Base-by-base conservation (phyloP, 1,140 invertebrate genomes). In the Pissodes strobi region DNA sequence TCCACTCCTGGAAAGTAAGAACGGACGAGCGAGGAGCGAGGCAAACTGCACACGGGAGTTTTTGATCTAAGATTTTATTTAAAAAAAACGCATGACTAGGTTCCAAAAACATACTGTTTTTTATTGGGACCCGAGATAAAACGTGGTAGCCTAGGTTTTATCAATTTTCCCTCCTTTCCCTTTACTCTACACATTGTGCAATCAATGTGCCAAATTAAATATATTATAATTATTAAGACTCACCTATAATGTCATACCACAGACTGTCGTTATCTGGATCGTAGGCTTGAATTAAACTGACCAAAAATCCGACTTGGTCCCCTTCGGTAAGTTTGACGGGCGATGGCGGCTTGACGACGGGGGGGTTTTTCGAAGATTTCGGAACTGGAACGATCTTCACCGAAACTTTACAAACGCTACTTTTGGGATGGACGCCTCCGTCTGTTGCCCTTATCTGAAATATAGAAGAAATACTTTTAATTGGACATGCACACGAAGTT, bases 191-290 rank as follows among this genome's bases (percentile, higher is more conserved):
- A n/a, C n/a, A n/a, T n/a, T n/a, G n/a, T n/a, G n/a, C n/a, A n/a
- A n/a, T n/a, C n/a, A n/a, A n/a, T n/a, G n/a, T n/a, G n/a, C n/a
- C n/a, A n/a, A n/a, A n/a, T n/a, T n/a, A n/a, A n/a, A n/a, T n/a
- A n/a, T n/a, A n/a, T n/a, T 39, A 39, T 39, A 39, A 39, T 41
- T 37, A 30, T 39, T 55, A 38, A 23, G 49, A 84, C 88, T 84
- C 80, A 93, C 92, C 90, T 41, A 90, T 84, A 64, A 97, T 97
- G 70, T 92, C 88, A 76, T 91, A 97, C 90, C 92, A 97, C 37
- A 98, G 78, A 41, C 85, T 83, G 74, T 95, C 91, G 22, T 86
- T 86, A 72, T 97, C 94, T 45, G 86, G 83, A 80, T 97, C 94
- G 5, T 83, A 80, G 0, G 93, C 93, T 70, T 92, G 87, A 52